Conservation (phyloP, 2,113 vertebrate genomes). For the zebrafish (Danio rerio) region DNA sequence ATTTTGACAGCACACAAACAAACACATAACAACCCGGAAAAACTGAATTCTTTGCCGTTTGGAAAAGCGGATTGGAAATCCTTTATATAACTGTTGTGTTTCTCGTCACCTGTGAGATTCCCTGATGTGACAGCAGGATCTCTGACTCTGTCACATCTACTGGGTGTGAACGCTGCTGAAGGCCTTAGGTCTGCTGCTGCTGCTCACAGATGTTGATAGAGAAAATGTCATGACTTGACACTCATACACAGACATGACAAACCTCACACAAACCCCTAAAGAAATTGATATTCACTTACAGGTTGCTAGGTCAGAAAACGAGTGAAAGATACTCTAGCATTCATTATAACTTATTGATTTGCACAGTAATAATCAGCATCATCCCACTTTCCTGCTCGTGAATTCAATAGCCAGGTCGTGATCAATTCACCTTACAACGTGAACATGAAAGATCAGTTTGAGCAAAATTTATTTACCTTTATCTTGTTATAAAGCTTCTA, state of each 20-base stretch:
- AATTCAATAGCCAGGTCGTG: background rate
- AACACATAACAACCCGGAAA: background rate
- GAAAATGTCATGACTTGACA: background rate
- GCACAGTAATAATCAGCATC: background rate
- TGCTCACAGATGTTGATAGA: background rate
- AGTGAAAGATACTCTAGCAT: background rate
- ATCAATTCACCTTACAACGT: background rate
- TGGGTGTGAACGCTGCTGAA: background rate
- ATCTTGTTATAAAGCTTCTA: background rate
- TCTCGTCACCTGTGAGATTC: background rate
- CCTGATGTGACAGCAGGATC: conserved; percentile 2
- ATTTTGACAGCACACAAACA: background rate
- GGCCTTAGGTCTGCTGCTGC: background rate
- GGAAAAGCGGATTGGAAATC: background rate
- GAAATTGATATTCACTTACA: conserved; percentile 3
- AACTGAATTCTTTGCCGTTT: background rate
- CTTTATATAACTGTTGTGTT: background rate
- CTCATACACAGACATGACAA: background rate
- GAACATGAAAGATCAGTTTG: background rate
- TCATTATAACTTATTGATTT: conserved; percentile 4
- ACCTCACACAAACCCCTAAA: background rate
- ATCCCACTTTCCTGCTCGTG: background rate
- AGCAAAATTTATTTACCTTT: background rate
- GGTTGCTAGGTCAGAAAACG: background rate
- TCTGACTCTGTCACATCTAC: background rate